Base-by-base conservation (phyloP, 2,888 invertebrate species). In the Rotaria macrura region DNA sequence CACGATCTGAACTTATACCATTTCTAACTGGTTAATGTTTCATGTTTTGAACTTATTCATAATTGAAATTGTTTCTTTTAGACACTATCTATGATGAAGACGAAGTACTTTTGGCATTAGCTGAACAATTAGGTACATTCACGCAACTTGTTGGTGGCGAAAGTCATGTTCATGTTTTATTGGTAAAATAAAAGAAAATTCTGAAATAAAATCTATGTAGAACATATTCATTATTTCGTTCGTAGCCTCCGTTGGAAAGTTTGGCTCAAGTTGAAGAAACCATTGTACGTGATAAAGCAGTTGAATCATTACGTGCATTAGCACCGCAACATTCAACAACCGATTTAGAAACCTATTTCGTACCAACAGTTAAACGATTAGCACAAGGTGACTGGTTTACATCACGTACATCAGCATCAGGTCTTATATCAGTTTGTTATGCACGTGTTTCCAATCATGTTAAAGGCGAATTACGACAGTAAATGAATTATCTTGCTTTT, bases 51-150 rank as follows among this genome's bases (percentile, higher is more conserved):
- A 54, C 6, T 79, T 54, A 40, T 23, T 25, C 17, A 23, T 23
- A 74, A 40, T 9, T 17, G 49, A 49, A 49, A 17, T 47, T 43
- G 10, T 74, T 74, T 40, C 65, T 87, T 89, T 38, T 88, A 87
- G 99, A 99, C 91, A 98, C 99, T 5, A 98, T 99, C 89, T 99
- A 99, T 91, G 99, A 99, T 92, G 99, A 99, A 92, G 99, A 99
- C 92, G 99, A 99, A 92, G 99, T 99, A 17, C 92, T 99, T 34
- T 92, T 99, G 89, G 99, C 98, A 2, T 92, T 99, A 87, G 99
- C 99, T 34, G 98, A 99, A 91, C 99, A 99, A 91, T 93, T 99
- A 87, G 99, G 99, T 89, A 94, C 94, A 89, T 99, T 99, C 91
- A 97, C 97, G 88, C 94, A 92, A 6, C 93, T 99, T 87, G 97